Percentiles rank a stretch among this genome's conserved stretches.
These are phyloP conservation scores for Melieria picta DNA, from an alignment of 2,888 invertebrate genomes.

Conservation along the genomic window DNA sequence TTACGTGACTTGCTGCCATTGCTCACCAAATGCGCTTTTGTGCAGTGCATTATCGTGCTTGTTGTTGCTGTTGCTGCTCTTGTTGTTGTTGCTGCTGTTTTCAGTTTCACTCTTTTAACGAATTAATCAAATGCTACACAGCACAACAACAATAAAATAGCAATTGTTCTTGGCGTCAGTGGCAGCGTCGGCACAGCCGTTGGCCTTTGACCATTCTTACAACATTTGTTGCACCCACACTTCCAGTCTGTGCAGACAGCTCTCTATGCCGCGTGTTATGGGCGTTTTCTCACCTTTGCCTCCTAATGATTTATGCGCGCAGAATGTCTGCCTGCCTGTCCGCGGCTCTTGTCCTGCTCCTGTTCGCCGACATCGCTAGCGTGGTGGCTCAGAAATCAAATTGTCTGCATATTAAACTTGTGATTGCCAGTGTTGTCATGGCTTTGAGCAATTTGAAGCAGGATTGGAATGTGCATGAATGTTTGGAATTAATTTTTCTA, in stretches of 20 bases:
- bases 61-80: too few species aligned
- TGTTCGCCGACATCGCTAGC: too few species aligned
- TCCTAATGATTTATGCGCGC: neutral
- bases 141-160: constrained; percentile 7
- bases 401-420: constrained; percentile 27
- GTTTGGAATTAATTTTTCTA: too few species aligned
- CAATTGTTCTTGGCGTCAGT: neutral
- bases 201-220: neutral
- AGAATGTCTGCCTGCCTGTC: too few species aligned
- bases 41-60: too few species aligned
- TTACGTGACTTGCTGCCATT: constrained; percentile 59
- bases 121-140: constrained; percentile 60
- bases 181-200: neutral
- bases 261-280: neutral
- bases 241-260: neutral
- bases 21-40: constrained; percentile 45
- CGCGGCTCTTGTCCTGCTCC: too few species aligned
- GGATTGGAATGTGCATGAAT: too few species aligned
- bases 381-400: neutral
- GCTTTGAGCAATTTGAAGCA: constrained; percentile 27
- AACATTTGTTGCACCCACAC: neutral
- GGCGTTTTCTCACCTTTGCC: constrained; percentile 26
- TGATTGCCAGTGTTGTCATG: constrained; percentile 37
- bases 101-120: constrained; percentile 61
- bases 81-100: too few species aligned